A percentile compares a stretch with the other conserved stretches of the same genome.
phyloP scores from a whole-genome alignment of 2,888 invertebrate species.

The Palloptera scutellata region DNA sequence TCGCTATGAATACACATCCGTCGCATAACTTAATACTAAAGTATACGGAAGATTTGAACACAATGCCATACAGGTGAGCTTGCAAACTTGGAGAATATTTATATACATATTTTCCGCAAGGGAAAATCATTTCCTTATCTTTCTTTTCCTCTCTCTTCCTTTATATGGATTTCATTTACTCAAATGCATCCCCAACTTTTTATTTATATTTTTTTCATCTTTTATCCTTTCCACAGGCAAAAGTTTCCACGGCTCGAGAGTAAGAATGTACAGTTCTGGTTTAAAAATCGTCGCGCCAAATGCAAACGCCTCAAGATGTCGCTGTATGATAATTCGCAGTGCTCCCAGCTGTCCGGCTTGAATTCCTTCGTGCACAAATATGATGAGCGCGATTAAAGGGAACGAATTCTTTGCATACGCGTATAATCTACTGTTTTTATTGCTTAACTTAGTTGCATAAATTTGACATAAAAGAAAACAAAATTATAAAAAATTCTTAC shows the following conservation, averaged over 20 bases:
- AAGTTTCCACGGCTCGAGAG: slow-evolving; percentile 98
- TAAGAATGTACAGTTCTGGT: slow-evolving; percentile 99
- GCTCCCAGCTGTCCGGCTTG: slow-evolving; percentile 57
- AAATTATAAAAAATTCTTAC: too few relatives aligned
- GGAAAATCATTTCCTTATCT: too few relatives aligned
- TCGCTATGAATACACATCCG: slow-evolving; percentile 97
- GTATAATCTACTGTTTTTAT: too few relatives aligned
- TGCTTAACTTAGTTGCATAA: too few relatives aligned
- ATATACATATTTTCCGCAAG: too few relatives aligned
- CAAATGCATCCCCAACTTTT: not conserved
- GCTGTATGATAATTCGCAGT: slow-evolving; percentile 71
- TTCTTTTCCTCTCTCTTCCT: too few relatives aligned
- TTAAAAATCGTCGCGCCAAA: slow-evolving; percentile 97
- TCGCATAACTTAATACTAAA: slow-evolving; percentile 97
- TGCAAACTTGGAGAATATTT: not conserved
- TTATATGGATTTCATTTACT: not conserved
- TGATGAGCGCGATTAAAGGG: slow-evolving; percentile 59
- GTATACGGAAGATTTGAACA: slow-evolving; percentile 96
- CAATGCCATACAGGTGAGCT: slow-evolving; percentile 82
- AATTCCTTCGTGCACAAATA: slow-evolving; percentile 63
- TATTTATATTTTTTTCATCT: not conserved
- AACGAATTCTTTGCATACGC: not conserved
- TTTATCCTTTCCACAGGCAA: slow-evolving; percentile 70
- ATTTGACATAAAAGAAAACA: too few relatives aligned
- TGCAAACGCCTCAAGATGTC: slow-evolving; percentile 96